Evolutionary conservation across 2,888 invertebrate species (phyloP), one percentile per base, ranked within the genome.

Genomic region (Papilio gigon): DNA sequence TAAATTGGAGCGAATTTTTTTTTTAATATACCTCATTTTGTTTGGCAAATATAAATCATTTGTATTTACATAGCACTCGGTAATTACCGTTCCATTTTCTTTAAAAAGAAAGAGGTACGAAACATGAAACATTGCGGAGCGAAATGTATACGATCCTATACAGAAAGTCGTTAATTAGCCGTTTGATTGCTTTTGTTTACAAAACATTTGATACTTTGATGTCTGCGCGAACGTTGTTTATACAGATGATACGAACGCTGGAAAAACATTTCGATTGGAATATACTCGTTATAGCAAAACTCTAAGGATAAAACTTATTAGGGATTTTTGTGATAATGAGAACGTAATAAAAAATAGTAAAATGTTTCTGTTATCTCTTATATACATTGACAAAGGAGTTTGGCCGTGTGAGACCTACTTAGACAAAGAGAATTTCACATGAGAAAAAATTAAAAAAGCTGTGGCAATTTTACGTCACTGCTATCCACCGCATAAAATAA

Each of bases 1-100:
- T 72, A 75, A 75, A 75, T 76, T 75, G 74, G 73, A 66, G 62
- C 70, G 68, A 72, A 27, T 67, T 56, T 56, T 65, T 67, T 56
- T 56, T 65, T 65, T 64, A 69, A 65, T 42, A 61, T 20, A 42
- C 35, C 59, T 30, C 35, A 22, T 65, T 56, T 56, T 65, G 35
- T 59, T 58, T 22, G 9, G 20, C n/a, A 42, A 62, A 61, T 6
- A 53, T 14, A 30, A 64, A 65, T 35, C 40, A 11, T 61, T 59
- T 58, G 22, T 58, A 35, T 68, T 68, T 60, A 40, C 30, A 37
- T 60, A 53, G 14, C n/a, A n/a, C n/a, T n/a, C 9, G 12, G 50
- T 64, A 68, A 64, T 68, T 68, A 68, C 6, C 11, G 8, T 59
- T 68, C 22, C 22, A 56, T 20, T 61, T 67, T n/a, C 35, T 67